Conservation (phyloP, 2,797 vertebrate species). For the Diceros bicornis region DNA sequence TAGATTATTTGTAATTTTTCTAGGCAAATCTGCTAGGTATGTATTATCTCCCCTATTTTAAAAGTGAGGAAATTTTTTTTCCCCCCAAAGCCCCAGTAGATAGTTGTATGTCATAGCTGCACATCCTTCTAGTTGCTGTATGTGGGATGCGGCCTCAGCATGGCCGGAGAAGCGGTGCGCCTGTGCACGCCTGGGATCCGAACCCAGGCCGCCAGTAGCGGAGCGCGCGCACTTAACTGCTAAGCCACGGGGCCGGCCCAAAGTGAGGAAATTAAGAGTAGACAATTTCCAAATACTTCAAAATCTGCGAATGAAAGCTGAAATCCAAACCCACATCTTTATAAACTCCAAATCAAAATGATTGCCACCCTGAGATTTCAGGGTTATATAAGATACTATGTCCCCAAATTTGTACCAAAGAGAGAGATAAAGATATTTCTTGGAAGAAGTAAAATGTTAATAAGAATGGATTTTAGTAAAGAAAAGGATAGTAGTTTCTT, state of each 20-base stretch:
- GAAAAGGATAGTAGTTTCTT: background rate
- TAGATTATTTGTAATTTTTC: background rate
- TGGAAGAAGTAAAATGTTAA: background rate
- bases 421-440: background rate
- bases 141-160: too few species aligned
- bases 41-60: background rate
- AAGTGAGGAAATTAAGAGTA: background rate
- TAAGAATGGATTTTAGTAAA: background rate
- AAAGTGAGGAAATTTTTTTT: background rate
- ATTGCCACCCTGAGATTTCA: background rate
- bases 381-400: background rate
- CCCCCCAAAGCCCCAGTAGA: too few species aligned
- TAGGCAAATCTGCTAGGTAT: background rate
- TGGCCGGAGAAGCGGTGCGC: too few species aligned
- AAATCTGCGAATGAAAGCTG: background rate
- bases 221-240: too few species aligned
- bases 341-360: background rate
- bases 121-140: too few species aligned
- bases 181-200: too few species aligned
- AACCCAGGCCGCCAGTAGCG: too few species aligned
- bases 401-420: background rate
- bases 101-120: too few species aligned
- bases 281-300: background rate
- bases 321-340: background rate
- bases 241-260: too few species aligned